Base-by-base conservation (phyloP, 2,797 vertebrate genomes). In the Thamnophis elegans region DNA sequence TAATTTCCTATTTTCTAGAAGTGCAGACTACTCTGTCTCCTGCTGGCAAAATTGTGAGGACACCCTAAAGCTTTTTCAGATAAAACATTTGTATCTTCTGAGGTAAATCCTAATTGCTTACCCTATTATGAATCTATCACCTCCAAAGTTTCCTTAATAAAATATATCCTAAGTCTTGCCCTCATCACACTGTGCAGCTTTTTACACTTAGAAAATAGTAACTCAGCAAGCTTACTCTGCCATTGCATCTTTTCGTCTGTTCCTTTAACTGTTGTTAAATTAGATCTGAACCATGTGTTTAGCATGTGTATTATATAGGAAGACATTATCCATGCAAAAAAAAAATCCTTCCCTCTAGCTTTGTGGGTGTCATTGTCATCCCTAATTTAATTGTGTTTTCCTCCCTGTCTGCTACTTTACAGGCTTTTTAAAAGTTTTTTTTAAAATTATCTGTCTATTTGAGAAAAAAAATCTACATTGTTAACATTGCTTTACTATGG, bases 241-340 rank as follows among this genome's bases (percentile, higher is more conserved):
- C 42, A 62, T 85, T 62, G 5, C 26, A n/a, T 51, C 56, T 85
- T 47, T 51, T 54, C 26, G 26, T n/a, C n/a, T 85, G 86, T 85
- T 54, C 5, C n/a, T 89, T 85, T 89, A 85, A 89, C 73, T 92
- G 47, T 55, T 92, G 88, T 58, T n/a, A 85, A 92, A 65, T 89
- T 86, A 55, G 78, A 62, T 85, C 65, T 62, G 68, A 85, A 22
- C 73, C 58, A 54, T n/a, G 32, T 68, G 53, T 87, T 87, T 87
- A 68, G n/a, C 56, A 65, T 91, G n/a, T 58, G 91, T 13, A 47
- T 47, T 22, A 42, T 59, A 89, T 11, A 65, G 91, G 51, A 89
- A 85, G 13, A 20, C 51, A 36, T 65, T 47, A 85, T 89, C 14
- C 51, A 89, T 65, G 73, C 20, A 42, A 51, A 36, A 53, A 89